These are phyloP conservation scores for Entomyzon cyanotis DNA, from an alignment of 2,113 vertebrate genomes.

Conservation along the genomic window DNA sequence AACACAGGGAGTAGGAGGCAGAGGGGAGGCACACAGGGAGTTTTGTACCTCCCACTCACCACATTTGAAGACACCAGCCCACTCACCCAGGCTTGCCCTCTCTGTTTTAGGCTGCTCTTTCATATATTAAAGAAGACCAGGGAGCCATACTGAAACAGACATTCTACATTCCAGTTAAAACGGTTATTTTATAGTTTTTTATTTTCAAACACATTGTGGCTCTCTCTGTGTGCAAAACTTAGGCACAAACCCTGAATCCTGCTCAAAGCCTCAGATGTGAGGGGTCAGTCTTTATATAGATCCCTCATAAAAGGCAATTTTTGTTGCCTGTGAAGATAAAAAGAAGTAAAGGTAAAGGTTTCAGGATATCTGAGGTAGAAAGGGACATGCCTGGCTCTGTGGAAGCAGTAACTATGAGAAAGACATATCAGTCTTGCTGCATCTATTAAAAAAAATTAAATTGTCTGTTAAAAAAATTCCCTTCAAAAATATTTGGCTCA, in stretches of 20 bases:
- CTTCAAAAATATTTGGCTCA: neutral
- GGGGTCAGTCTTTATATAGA: neutral
- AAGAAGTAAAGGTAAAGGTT: neutral
- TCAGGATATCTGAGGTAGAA: neutral
- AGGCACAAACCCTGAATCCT: neutral
- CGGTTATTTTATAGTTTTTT: neutral
- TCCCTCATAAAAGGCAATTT: neutral
- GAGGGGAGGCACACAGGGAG: slow-evolving; percentile 17
- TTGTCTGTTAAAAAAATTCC: neutral
- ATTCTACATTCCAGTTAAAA: neutral
- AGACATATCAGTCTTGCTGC: neutral
- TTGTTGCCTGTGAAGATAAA: neutral
- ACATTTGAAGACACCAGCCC: neutral
- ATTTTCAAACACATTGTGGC: neutral
- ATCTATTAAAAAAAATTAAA: neutral
- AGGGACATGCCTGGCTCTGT: neutral
- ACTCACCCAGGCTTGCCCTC: neutral
- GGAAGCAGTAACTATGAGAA: neutral
- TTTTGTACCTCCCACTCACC: neutral
- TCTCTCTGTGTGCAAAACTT: neutral
- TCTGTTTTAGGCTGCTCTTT: neutral
- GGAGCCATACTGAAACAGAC: neutral
- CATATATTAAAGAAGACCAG: neutral
- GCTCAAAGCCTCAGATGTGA: neutral
- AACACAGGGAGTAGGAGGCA: slow-evolving; percentile 10